These are phyloP conservation scores for Cichladusa arquata DNA, from an alignment of 2,113 vertebrate species.

Conservation along the genomic window DNA sequence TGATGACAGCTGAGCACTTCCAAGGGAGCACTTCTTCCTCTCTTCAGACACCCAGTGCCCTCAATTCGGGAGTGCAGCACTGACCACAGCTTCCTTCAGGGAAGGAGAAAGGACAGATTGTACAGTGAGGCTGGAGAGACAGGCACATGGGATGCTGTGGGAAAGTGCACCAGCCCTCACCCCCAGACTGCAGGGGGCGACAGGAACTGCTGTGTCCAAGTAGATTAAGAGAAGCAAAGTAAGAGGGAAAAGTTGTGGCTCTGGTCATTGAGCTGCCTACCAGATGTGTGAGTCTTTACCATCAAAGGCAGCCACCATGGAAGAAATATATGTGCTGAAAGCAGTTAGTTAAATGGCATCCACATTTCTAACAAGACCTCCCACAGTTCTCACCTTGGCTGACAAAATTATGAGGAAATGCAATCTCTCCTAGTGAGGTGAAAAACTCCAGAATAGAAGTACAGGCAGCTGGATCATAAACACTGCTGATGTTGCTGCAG, in stretches of 20 bases:
- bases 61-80: neutral
- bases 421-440: neutral
- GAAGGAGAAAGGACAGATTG: neutral
- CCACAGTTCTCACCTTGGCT: neutral
- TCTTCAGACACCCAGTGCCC: neutral
- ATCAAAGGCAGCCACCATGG: neutral
- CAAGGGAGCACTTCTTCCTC: neutral
- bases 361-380: neutral
- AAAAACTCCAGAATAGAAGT: neutral
- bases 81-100: neutral
- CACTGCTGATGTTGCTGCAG: neutral
- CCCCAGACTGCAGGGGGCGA: fast-evolving
- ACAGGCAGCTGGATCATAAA: neutral
- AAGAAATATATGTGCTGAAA: neutral
- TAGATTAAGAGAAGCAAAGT: neutral
- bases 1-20: neutral
- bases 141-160: fast-evolving
- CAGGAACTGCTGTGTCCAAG: neutral
- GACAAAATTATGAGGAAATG: neutral
- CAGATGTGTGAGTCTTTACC: neutral
- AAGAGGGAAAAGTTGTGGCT: neutral
- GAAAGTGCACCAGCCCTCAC: neutral
- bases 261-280: neutral
- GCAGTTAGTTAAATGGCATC: neutral
- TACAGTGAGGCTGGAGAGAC: neutral